These are phyloP conservation scores for Petaurus breviceps DNA, from an alignment of 2,113 vertebrate genomes.

Conservation along the genomic window DNA sequence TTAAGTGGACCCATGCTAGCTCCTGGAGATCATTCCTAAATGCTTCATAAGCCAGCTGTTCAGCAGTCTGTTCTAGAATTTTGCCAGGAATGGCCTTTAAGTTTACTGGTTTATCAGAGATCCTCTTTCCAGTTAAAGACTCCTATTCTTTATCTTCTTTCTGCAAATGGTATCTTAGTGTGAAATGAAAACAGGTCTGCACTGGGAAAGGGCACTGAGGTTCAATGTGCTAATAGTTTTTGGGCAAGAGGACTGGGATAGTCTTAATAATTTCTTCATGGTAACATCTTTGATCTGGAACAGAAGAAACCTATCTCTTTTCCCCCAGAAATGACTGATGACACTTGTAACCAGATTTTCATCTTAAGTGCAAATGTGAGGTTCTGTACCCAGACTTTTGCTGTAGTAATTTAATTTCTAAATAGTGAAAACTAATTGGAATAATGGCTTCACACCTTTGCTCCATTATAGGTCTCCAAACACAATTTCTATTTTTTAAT, in stretches of 20 bases:
- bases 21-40: background rate
- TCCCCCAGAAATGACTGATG: constrained; percentile 1
- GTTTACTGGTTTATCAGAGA: background rate
- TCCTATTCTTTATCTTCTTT: background rate
- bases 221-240: background rate
- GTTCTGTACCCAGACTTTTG: constrained; percentile 70
- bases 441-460: constrained; percentile 65
- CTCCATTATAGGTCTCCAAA: constrained; percentile 66
- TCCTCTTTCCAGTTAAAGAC: background rate
- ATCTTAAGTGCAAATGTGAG: constrained; percentile 72
- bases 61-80: background rate
- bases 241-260: background rate
- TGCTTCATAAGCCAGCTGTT: background rate
- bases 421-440: constrained; percentile 74
- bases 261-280: background rate
- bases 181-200: background rate
- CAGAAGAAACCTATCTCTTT: background rate
- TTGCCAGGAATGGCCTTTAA: background rate
- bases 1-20: background rate
- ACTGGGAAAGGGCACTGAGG: constrained; percentile 11
- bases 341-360: constrained; percentile 62
- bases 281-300: constrained; percentile 27
- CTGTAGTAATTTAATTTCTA: constrained; percentile 74
- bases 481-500: constrained; percentile 65
- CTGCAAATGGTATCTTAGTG: background rate